Conservation (phyloP, 2,888 invertebrate species). For the Agrotis exclamationis region DNA sequence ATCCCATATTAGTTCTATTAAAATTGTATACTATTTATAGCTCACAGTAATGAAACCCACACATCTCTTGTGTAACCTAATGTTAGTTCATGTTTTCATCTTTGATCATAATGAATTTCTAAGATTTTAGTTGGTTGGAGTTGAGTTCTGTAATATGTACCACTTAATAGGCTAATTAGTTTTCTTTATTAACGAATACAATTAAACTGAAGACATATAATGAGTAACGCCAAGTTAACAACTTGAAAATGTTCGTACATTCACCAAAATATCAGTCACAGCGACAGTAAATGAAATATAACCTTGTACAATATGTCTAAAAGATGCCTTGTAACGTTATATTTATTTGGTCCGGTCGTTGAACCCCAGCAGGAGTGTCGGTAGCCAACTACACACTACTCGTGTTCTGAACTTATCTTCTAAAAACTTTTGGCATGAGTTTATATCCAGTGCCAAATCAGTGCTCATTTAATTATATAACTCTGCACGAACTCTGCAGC, state of each 20-base stretch:
- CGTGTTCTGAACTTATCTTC: constrained; percentile 43
- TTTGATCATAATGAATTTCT: constrained; percentile 13
- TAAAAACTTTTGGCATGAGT: constrained; percentile 52
- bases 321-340: constrained; percentile 11
- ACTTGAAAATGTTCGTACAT: not conserved
- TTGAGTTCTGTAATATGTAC: not conserved
- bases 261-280: not conserved
- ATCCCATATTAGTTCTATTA: constrained; percentile 17
- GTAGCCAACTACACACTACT: constrained; percentile 42
- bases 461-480: constrained; percentile 50
- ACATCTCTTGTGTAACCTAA: constrained; percentile 1
- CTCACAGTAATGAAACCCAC: constrained; percentile 11
- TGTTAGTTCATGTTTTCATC: constrained; percentile 20
- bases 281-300: not conserved
- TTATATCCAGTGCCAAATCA: constrained; percentile 50
- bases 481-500: constrained; percentile 27
- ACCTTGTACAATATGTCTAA: not conserved
- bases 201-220: not conserved
- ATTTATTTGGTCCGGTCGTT: constrained; percentile 25
- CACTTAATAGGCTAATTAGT: not conserved
- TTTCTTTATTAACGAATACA: not conserved
- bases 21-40: constrained; percentile 15
- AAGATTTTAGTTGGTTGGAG: constrained; percentile 3
- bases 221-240: not conserved
- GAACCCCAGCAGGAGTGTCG: constrained; percentile 32